Conservation (phyloP, 2,797 vertebrate species). For the Chiloscyllium punctatum region DNA sequence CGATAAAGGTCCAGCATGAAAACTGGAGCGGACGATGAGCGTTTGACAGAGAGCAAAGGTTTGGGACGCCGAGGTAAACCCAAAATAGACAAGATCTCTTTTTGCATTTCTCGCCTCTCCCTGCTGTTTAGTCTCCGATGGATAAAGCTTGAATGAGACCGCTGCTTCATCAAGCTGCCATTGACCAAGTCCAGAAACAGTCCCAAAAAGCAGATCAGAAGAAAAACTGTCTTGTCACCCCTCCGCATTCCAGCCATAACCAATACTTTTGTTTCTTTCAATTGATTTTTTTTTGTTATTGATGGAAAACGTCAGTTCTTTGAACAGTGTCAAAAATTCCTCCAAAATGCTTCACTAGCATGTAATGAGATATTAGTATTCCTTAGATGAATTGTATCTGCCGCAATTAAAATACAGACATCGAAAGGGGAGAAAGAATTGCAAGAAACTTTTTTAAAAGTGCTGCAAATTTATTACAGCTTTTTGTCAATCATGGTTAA, state of each 20-base stretch:
- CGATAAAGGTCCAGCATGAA: constrained; percentile 95
- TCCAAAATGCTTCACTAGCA: neutral
- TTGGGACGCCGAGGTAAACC: constrained; percentile 75
- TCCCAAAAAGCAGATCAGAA: constrained; percentile 48
- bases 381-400: neutral
- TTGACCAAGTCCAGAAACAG: constrained; percentile 60
- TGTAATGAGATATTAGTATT: neutral
- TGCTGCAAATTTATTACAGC: neutral
- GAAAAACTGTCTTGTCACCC: constrained; percentile 29
- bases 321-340: neutral
- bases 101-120: constrained; percentile 85
- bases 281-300: too few species aligned
- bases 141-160: constrained; percentile 65
- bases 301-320: neutral
- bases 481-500: constrained; percentile 20
- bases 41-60: constrained; percentile 63
- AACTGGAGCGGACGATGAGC: constrained; percentile 75
- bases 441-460: neutral
- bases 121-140: constrained; percentile 69
- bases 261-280: neutral
- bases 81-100: constrained; percentile 84
- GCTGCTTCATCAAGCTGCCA: constrained; percentile 54
- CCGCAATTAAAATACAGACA: neutral
- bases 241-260: constrained; percentile 24
- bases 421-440: neutral